Conservation (phyloP, 2,888 invertebrate species). For the Uropetala carovei region DNA sequence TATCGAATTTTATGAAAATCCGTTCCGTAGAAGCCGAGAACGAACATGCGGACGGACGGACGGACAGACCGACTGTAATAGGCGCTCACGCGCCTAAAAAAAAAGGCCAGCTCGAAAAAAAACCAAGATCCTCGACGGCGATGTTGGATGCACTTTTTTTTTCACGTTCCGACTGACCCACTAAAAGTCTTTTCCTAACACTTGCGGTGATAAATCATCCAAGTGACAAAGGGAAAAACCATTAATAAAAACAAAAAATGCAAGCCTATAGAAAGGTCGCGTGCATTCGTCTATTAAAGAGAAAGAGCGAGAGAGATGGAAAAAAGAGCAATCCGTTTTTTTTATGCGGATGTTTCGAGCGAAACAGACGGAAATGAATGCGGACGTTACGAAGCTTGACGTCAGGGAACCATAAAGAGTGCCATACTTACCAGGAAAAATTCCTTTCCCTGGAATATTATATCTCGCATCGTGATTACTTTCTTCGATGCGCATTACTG, state of each 20-base stretch:
- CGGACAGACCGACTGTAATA: too few relatives aligned
- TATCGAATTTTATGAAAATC: too few relatives aligned
- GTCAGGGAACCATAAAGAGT: background rate
- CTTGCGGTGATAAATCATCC: conserved; percentile 3
- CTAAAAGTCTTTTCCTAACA: background rate
- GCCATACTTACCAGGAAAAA: too few relatives aligned
- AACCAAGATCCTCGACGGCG: background rate
- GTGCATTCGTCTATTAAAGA: background rate
- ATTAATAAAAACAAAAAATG: background rate
- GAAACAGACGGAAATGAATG: background rate
- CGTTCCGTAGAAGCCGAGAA: too few relatives aligned
- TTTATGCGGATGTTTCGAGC: background rate
- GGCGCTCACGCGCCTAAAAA: background rate
- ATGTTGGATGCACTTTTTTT: background rate
- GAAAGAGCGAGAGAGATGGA: too few relatives aligned
- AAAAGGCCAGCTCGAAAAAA: background rate
- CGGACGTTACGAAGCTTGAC: background rate
- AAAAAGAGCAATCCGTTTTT: background rate
- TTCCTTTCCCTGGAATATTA: too few relatives aligned
- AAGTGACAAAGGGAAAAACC: background rate
- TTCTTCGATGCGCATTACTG: too few relatives aligned
- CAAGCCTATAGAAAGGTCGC: background rate
- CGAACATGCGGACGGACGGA: too few relatives aligned
- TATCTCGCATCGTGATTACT: too few relatives aligned
- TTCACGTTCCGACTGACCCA: background rate